phyloP scores from a whole-genome alignment of 2,113 vertebrate genomes.

The Psittacula cyanocephala region DNA sequence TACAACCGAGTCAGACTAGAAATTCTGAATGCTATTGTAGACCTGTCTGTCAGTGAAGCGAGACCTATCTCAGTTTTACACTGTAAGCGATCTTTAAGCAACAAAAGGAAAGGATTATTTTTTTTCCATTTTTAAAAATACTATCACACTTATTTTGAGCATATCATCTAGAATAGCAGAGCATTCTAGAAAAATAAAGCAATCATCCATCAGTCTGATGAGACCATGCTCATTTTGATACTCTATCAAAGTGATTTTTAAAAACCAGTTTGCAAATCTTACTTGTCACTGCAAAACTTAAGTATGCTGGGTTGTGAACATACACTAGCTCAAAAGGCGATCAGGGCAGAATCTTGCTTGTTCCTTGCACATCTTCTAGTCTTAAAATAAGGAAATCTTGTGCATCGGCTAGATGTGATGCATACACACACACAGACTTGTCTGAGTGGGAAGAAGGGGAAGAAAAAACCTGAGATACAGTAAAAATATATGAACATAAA shows the following conservation, averaged over 20 bases:
- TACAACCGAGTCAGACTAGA: not conserved
- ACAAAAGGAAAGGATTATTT: not conserved
- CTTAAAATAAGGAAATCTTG: not conserved
- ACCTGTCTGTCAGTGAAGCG: not conserved
- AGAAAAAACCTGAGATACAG: not conserved
- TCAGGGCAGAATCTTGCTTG: not conserved
- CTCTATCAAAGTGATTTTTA: not conserved
- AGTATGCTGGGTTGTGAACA: not conserved
- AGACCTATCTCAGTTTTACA: not conserved
- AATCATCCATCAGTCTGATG: not conserved
- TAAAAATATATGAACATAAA: not conserved
- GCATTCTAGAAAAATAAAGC: not conserved
- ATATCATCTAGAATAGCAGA: not conserved
- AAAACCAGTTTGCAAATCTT: not conserved
- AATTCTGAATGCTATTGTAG: not conserved
- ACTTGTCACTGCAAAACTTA: not conserved
- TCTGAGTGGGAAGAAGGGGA: not conserved
- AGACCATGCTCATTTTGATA: not conserved
- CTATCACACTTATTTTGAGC: not conserved
- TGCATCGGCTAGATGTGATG: not conserved
- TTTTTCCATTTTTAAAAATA: not conserved
- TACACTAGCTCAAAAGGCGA: not conserved
- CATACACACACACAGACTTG: not conserved
- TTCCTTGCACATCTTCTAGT: not conserved
- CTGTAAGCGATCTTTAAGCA: not conserved